Base-by-base conservation (phyloP, 2,888 invertebrate species). In the Eristalis arbustorum region DNA sequence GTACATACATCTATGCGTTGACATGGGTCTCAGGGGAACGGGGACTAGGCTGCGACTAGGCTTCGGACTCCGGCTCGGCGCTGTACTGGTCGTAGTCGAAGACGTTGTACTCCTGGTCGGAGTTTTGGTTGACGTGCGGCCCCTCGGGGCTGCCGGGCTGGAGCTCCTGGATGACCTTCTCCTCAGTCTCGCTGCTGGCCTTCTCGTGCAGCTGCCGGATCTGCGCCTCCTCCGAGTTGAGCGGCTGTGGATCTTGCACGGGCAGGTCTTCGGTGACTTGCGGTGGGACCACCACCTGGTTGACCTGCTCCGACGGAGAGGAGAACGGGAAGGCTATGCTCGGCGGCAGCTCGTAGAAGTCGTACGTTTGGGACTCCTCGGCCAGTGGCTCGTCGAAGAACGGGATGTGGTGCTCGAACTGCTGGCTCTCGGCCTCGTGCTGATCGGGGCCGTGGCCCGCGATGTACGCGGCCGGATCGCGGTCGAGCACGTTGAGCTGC, bases 61-160 rank as follows among this genome's bases (percentile, higher is more conserved):
- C 31, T 5, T 85, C 85, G 56, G 61, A 40, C n/a, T 88, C 89
- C 22, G 91, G 91, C 84, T 91, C 89, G 0, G 88, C 89, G 74
- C 91, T 90, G 77, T 91, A 91, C 22, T 90, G 89, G 88, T 92
- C 92, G 75, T 92, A 92, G 88, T 92, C 92, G 74, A 92, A 92
- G 40, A 91, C 90, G 80, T 92, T 92, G 91, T 92, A 92, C 42
- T 87, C 87, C 79, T 91, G 89, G 68, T 89, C 89, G 31, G 89
- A 90, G 3, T 88, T 89, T 3, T 89, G 25, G 49, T 87, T 87
- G 28, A 87, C 83, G 23, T 83, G 87, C 2, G 83, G 75, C 3
- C 87, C 87, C 2, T 59, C 59, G n/a, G 66, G 49, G 14, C 89
- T 90, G 1, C 89, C 88, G 2, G 92, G 90, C 77, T 88, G 69